Conservation (phyloP, 2,797 vertebrate genomes). For the Siniperca undulata region DNA sequence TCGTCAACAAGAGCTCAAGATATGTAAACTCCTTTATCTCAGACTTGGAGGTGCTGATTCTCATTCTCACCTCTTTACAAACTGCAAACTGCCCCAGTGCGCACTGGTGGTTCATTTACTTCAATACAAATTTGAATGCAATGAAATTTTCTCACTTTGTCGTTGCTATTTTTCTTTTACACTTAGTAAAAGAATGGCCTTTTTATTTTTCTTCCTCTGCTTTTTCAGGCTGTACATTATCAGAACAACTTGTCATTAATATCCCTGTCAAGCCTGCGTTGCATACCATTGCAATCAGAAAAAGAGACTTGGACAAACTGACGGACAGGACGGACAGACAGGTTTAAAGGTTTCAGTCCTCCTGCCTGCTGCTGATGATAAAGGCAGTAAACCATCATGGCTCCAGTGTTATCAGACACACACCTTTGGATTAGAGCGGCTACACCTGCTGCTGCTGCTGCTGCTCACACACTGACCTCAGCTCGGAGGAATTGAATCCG, state of each 20-base stretch:
- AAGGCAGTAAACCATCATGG: conserved; percentile 50
- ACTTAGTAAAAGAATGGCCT: not conserved
- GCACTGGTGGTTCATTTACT: too few species aligned
- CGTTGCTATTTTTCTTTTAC: not conserved
- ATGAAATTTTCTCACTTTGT: not conserved
- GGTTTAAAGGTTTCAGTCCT: conserved; percentile 1
- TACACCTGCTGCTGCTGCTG: conserved; percentile 59
- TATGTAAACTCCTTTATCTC: too few species aligned
- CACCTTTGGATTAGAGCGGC: conserved; percentile 50
- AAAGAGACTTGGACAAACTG: not conserved
- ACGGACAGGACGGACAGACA: not conserved
- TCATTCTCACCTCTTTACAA: not conserved
- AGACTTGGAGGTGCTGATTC: too few species aligned
- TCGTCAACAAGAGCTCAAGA: too few species aligned
- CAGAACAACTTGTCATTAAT: not conserved
- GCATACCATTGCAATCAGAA: not conserved
- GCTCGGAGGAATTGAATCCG: conserved; percentile 20
- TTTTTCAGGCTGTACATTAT: not conserved
- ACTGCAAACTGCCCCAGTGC: not conserved
- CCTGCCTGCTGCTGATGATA: conserved; percentile 30
- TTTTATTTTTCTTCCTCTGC: not conserved
- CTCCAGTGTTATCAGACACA: conserved; percentile 61
- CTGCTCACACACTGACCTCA: conserved; percentile 51
- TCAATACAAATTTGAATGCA: not conserved
- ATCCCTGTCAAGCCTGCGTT: not conserved